Evolutionary conservation across 2,888 invertebrate genomes (phyloP).

Genomic region (Parnassius orleans): DNA sequence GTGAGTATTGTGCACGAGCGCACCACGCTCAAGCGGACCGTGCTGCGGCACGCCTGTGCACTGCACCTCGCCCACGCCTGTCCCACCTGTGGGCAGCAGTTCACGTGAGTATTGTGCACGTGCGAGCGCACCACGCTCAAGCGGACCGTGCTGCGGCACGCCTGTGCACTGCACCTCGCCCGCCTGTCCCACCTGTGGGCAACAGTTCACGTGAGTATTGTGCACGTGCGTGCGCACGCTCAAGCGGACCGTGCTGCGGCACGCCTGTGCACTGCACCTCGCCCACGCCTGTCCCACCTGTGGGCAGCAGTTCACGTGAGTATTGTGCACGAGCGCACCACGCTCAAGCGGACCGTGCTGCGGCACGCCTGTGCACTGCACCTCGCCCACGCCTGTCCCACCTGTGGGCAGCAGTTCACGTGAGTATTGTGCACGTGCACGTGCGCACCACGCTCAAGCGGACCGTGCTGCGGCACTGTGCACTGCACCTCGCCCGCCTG

Average conservation of each 20-base stretch:
- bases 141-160: conserved; percentile 46
- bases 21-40: too few species aligned
- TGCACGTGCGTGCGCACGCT: too few species aligned
- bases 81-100: too few species aligned
- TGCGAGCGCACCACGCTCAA: conserved; percentile 45
- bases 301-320: too few species aligned
- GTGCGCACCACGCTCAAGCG: too few species aligned
- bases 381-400: conserved; percentile 36
- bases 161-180: conserved; percentile 29
- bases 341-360: conserved; percentile 49
- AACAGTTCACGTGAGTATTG: conserved; percentile 46
- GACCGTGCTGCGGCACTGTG: too few species aligned
- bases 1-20: conserved; percentile 34
- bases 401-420: conserved; percentile 52
- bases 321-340: conserved; percentile 34
- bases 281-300: too few species aligned
- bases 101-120: background rate
- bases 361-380: conserved; percentile 41
- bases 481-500: too few species aligned
- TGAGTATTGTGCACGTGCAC: conserved; percentile 29
- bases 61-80: too few species aligned
- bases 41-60: too few species aligned
- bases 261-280: too few species aligned
- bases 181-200: conserved; percentile 47
- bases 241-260: too few species aligned